Conservation (phyloP, 2,797 vertebrate species). For the Halcyon chelicuti region DNA sequence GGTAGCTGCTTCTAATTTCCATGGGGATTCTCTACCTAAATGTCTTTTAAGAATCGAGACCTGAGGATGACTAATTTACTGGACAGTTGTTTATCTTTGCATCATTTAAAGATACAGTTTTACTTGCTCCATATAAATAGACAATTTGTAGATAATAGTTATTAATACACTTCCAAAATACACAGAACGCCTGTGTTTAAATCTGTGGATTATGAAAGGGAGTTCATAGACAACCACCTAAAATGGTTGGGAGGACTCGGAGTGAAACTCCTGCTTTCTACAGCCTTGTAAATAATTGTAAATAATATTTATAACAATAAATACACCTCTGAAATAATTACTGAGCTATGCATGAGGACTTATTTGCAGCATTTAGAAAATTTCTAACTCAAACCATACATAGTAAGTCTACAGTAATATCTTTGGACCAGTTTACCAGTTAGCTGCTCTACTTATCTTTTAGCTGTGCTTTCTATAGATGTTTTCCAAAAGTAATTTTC, state of each 20-base stretch:
- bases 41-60: background rate
- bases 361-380: background rate
- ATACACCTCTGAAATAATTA: background rate
- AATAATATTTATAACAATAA: background rate
- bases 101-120: background rate
- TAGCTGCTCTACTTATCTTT: background rate
- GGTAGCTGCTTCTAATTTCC: background rate
- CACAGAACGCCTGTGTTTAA: background rate
- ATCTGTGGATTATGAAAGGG: background rate
- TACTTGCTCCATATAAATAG: background rate
- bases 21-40: background rate
- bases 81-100: background rate
- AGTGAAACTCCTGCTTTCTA: background rate
- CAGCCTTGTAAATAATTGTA: background rate
- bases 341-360: background rate
- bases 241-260: background rate
- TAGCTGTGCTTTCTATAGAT: background rate
- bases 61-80: background rate
- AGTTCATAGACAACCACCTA: background rate
- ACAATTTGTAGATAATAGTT: background rate
- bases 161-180: background rate
- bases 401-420: background rate
- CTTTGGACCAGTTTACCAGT: background rate
- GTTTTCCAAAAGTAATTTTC: background rate
- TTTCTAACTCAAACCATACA: background rate